These are phyloP conservation scores for Ostrea denselamellosa DNA, from an alignment of 1,140 invertebrate species.

Conservation along the genomic window DNA sequence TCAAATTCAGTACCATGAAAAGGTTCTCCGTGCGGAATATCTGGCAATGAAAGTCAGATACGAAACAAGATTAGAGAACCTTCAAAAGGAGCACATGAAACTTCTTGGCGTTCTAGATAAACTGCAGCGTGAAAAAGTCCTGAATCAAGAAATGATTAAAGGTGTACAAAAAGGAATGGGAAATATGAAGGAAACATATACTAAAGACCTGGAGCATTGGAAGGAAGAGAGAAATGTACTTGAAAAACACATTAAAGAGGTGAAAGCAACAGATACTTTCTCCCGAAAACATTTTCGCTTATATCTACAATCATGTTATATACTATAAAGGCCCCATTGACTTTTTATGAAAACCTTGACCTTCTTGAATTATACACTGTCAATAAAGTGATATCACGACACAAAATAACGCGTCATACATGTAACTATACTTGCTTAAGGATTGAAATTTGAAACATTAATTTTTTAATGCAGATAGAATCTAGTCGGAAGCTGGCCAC, in stretches of 20 bases:
- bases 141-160: constrained; percentile 89
- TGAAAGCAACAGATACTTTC: constrained; percentile 34
- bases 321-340: no score
- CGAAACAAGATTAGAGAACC: constrained; percentile 90
- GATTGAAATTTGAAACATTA: background rate
- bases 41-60: constrained; percentile 92
- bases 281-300: background rate
- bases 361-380: no score
- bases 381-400: no score
- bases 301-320: no score
- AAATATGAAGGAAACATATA: constrained; percentile 68
- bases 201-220: constrained; percentile 83
- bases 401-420: no score
- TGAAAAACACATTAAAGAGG: constrained; percentile 68
- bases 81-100: constrained; percentile 89
- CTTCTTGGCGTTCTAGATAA: constrained; percentile 88
- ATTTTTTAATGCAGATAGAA: constrained; percentile 62
- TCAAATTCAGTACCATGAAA: constrained; percentile 88
- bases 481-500: constrained; percentile 72
- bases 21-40: constrained; percentile 89
- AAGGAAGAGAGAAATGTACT: constrained; percentile 67
- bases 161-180: constrained; percentile 71
- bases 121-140: constrained; percentile 93
- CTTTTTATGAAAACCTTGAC: no score
- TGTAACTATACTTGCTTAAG: no score